A percentile compares a stretch with the other conserved stretches of the same genome.
Conservation (phyloP, 1,140 invertebrate genomes). For the Asobara japonica region DNA sequence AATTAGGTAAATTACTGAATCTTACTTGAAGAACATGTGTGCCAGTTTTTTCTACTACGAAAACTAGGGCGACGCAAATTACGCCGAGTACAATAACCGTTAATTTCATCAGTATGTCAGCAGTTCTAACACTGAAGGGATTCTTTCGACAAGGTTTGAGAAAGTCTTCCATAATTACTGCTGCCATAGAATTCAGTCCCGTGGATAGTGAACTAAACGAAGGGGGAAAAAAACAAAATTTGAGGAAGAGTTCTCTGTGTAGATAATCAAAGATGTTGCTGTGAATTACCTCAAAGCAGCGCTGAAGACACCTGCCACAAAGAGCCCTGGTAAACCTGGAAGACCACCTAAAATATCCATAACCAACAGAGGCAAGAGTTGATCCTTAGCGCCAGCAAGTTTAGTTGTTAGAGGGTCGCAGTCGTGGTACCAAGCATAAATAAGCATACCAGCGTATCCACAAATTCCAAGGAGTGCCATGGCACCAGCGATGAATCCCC, state of each 20-base stretch:
- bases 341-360: conserved; percentile 73
- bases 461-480: conserved; percentile 75
- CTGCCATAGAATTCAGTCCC: conserved; percentile 82
- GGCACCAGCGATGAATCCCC: conserved; percentile 73
- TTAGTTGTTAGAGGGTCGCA: conserved; percentile 80
- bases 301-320: conserved; percentile 80
- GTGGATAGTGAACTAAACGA: conserved; percentile 79
- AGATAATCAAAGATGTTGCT: too few species aligned
- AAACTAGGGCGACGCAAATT: conserved; percentile 72
- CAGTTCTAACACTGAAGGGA: conserved; percentile 68
- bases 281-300: conserved; percentile 77
- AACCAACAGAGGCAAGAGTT: conserved; percentile 77
- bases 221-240: conserved; percentile 39
- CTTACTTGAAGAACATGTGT: conserved; percentile 75
- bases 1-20: too few species aligned
- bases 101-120: conserved; percentile 74
- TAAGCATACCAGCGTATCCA: conserved; percentile 73
- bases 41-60: conserved; percentile 77
- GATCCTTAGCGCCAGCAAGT: conserved; percentile 71
- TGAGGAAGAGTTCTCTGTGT: too few species aligned
- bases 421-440: conserved; percentile 72
- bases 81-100: conserved; percentile 73
- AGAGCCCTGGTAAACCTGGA: conserved; percentile 81
- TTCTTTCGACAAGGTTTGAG: conserved; percentile 74
- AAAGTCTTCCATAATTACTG: conserved; percentile 85